Percentiles rank a stretch among this genome's conserved stretches.
Conservation (phyloP, 2,888 invertebrate genomes). For the Sicus ferrugineus region DNA sequence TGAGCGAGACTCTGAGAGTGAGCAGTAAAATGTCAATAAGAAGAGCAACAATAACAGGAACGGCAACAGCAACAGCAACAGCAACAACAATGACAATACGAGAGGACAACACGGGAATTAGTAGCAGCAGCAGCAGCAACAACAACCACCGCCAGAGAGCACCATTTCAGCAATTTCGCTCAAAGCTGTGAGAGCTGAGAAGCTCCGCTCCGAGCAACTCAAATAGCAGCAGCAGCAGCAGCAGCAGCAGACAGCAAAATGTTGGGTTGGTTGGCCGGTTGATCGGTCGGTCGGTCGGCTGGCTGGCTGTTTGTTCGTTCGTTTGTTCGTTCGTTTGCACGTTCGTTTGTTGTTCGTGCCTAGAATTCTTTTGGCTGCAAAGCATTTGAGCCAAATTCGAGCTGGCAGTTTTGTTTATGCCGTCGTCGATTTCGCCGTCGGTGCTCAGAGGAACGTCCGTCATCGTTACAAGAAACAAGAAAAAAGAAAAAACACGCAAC, state of each 20-base stretch:
- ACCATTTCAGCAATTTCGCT: constrained; percentile 10
- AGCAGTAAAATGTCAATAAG: no score
- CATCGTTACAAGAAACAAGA: neutral
- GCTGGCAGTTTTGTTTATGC: constrained; percentile 63
- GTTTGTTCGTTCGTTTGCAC: neutral
- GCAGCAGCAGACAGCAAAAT: neutral
- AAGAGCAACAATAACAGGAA: no score
- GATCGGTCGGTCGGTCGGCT: neutral
- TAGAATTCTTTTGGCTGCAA: constrained; percentile 53
- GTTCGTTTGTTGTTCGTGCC: constrained; percentile 12
- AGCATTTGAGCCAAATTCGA: constrained; percentile 61
- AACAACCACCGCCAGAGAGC: neutral
- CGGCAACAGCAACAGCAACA: no score
- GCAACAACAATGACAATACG: no score
- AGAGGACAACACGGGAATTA: neutral
- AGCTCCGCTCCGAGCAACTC: constrained; percentile 15
- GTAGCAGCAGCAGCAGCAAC: neutral
- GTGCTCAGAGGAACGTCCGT: constrained; percentile 42
- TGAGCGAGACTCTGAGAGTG: no score
- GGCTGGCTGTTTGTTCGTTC: neutral
- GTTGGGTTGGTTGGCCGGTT: constrained; percentile 3
- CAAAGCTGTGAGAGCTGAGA: constrained; percentile 1
- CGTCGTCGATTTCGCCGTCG: constrained; percentile 51
- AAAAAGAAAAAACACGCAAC: neutral
- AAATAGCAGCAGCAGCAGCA: constrained; percentile 22